Percentiles rank a stretch among this genome's conserved stretches.
Evolutionary conservation across 2,113 vertebrate genomes (phyloP).

Genomic region (Corythaixoides concolor): DNA sequence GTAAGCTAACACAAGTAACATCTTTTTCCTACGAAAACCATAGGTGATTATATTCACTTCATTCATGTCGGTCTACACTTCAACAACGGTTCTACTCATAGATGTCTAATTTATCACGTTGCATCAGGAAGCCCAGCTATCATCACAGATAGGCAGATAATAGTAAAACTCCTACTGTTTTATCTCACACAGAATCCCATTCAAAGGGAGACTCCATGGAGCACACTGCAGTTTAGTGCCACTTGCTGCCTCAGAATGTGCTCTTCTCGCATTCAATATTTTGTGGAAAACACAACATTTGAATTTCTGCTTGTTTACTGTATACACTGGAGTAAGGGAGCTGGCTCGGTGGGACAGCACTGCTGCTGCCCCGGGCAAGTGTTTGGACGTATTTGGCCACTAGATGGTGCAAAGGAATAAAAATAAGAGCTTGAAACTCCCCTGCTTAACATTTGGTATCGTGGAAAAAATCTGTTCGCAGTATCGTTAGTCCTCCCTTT

Average conservation of each 20-base stretch:
- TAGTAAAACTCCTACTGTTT: not conserved
- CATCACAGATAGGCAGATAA: fast-evolving
- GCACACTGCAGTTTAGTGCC: fast-evolving
- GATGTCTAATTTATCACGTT: not conserved
- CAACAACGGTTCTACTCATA: not conserved
- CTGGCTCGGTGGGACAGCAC: fast-evolving
- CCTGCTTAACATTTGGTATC: not conserved
- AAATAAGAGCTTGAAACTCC: not conserved
- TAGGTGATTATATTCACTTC: not conserved
- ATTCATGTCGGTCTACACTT: not conserved
- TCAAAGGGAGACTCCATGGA: not conserved
- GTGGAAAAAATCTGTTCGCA: not conserved
- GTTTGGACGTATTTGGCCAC: not conserved
- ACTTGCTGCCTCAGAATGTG: fast-evolving
- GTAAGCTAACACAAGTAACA: not conserved
- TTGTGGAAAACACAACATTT: not conserved
- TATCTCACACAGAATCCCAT: not conserved
- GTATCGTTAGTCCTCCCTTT: not conserved
- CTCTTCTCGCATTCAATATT: not conserved
- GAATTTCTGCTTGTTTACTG: not conserved
- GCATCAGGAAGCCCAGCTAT: not conserved
- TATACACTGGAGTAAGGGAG: fast-evolving
- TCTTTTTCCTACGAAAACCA: not conserved
- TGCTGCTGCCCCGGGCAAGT: not conserved
- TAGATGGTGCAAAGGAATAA: constrained; percentile 63